Conservation (phyloP, 2,888 invertebrate genomes). For the Andrena trimmerana region DNA sequence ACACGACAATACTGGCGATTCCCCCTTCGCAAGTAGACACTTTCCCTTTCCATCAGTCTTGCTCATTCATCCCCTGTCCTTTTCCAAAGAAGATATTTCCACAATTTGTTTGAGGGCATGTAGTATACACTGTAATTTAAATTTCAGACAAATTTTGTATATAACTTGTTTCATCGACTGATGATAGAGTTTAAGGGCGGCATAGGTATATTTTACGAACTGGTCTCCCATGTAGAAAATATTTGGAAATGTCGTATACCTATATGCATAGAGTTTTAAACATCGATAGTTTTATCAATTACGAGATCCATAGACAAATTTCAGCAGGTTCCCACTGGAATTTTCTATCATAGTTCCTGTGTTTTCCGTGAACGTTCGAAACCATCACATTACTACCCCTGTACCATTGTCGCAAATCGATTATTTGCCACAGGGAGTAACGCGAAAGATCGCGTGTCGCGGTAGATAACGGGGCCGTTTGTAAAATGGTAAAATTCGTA, state of each 20-base stretch:
- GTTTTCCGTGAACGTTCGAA: no score
- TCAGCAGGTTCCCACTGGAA: no score
- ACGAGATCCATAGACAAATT: no score
- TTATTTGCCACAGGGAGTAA: slow-evolving; percentile 75
- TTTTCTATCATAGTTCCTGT: no score
- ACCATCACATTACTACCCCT: slow-evolving; percentile 14
- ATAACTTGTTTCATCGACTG: no score
- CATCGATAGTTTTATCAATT: no score
- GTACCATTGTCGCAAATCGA: slow-evolving; percentile 27
- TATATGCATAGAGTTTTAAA: no score
- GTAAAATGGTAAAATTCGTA: slow-evolving; percentile 83
- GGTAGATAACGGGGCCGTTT: slow-evolving; percentile 81
- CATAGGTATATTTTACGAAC: no score
- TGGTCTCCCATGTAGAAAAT: no score
- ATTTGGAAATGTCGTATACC: no score
- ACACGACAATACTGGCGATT: slow-evolving; percentile 61
- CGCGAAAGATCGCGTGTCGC: slow-evolving; percentile 81
- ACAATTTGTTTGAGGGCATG: slow-evolving; percentile 56
- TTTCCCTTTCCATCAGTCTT: slow-evolving; percentile 61
- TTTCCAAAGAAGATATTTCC: slow-evolving; percentile 65
- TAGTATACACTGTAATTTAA: no score
- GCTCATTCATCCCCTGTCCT: slow-evolving; percentile 57
- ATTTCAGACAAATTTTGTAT: slow-evolving; percentile 67
- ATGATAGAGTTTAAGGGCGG: no score
- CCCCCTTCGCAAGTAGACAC: slow-evolving; percentile 49